Percentiles rank a stretch among this genome's conserved stretches.
Evolutionary conservation across 2,797 vertebrate species (phyloP).

Genomic region (Meda fulgida): DNA sequence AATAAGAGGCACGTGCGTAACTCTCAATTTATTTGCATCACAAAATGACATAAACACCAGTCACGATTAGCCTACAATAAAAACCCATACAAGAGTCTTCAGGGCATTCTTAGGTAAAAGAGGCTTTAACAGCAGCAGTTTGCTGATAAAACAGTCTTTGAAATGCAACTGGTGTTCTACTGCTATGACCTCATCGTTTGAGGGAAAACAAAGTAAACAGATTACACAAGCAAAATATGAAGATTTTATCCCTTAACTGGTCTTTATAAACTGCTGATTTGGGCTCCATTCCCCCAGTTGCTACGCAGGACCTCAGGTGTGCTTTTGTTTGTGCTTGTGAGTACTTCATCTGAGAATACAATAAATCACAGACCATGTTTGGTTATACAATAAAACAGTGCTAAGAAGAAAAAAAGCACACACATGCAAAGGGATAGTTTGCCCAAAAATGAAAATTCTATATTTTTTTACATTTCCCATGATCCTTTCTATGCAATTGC

Average conservation of each 20-base stretch:
- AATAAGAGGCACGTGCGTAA: not conserved
- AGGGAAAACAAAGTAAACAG: constrained; percentile 7
- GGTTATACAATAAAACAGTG: not conserved
- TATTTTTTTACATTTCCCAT: not conserved
- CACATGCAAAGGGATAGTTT: not conserved
- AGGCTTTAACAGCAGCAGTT: not conserved
- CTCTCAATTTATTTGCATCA: not conserved
- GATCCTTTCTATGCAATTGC: not conserved
- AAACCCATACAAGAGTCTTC: not conserved
- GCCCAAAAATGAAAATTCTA: not conserved
- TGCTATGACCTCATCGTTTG: constrained; percentile 7
- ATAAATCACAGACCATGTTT: constrained; percentile 27
- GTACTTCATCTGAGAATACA: not conserved
- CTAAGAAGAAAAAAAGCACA: not conserved
- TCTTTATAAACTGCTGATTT: constrained; percentile 46
- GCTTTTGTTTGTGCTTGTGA: constrained; percentile 2
- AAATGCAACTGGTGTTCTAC: not conserved
- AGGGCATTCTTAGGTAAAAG: not conserved
- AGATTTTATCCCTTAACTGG: not conserved
- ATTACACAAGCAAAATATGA: constrained; percentile 35
- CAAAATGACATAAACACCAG: not conserved
- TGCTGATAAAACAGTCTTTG: constrained; percentile 20
- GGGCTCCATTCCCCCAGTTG: not conserved
- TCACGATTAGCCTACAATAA: not conserved
- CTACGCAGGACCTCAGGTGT: constrained; percentile 21